Conservation (phyloP, 2,888 invertebrate species). For the Portevinia maculata region DNA sequence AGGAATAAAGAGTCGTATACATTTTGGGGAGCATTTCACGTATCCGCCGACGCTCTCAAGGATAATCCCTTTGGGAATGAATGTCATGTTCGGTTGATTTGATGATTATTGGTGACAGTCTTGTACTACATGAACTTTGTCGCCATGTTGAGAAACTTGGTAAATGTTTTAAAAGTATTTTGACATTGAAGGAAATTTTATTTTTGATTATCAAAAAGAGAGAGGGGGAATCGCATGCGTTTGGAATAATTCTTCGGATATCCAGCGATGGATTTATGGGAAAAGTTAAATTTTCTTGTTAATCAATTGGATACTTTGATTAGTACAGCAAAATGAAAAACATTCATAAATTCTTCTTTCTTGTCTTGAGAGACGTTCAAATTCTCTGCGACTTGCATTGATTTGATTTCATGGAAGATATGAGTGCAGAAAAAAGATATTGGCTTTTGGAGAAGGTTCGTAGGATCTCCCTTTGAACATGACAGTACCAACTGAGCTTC, state of each 20-base stretch:
- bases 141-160: slow-evolving; percentile 14
- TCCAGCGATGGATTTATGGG: slow-evolving; percentile 54
- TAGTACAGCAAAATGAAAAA: slow-evolving; percentile 20
- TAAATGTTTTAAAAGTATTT: slow-evolving; percentile 55
- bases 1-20: neutral
- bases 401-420: neutral
- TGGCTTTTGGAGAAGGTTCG: too few relatives aligned
- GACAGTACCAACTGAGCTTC: too few relatives aligned
- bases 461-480: too few relatives aligned
- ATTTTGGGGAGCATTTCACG: neutral
- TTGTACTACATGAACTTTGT: slow-evolving; percentile 56
- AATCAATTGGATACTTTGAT: slow-evolving; percentile 58
- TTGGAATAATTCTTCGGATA: slow-evolving; percentile 24
- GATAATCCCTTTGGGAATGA: slow-evolving; percentile 66
- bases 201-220: slow-evolving; percentile 6
- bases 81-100: slow-evolving; percentile 70
- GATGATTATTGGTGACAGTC: slow-evolving; percentile 69
- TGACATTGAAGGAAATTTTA: slow-evolving; percentile 48
- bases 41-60: slow-evolving; percentile 31
- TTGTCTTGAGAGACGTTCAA: neutral
- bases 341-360: slow-evolving; percentile 13
- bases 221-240: slow-evolving; percentile 10
- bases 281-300: slow-evolving; percentile 50
- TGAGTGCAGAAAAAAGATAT: too few relatives aligned
- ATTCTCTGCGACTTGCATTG: neutral